Evolutionary conservation across 2,797 vertebrate species (phyloP).

Genomic region (Anolis apletophallus): DNA sequence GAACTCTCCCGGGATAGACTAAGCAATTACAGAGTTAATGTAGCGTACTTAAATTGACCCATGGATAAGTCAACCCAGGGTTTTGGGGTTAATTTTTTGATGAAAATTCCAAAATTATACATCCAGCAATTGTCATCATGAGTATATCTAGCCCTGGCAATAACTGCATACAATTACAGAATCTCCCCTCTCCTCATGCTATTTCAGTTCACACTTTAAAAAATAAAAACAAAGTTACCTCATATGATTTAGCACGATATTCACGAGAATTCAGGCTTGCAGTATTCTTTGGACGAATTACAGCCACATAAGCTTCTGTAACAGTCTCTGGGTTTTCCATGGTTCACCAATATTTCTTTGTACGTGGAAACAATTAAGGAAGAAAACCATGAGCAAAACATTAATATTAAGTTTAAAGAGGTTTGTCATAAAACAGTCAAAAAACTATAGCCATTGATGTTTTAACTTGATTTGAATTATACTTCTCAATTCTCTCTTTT

Average conservation of each 20-base stretch:
- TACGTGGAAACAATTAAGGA: conserved; percentile 58
- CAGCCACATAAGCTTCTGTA: conserved; percentile 93
- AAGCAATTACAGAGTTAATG: no score
- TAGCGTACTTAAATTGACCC: no score
- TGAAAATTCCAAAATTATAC: no score
- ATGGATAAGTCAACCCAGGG: no score
- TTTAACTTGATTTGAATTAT: background rate
- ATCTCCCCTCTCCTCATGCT: background rate
- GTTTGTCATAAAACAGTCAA: no score
- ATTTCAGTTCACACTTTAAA: background rate
- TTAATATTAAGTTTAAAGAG: conserved; percentile 40
- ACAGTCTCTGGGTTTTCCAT: conserved; percentile 94
- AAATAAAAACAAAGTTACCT: conserved; percentile 81
- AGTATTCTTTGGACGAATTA: conserved; percentile 95
- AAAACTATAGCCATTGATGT: background rate
- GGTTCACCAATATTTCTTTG: conserved; percentile 55
- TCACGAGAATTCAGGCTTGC: conserved; percentile 96
- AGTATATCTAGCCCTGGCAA: background rate
- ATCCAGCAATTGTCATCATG: no score
- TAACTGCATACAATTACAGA: background rate
- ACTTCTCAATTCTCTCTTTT: background rate
- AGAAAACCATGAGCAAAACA: conserved; percentile 42
- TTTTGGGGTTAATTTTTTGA: no score
- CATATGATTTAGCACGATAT: conserved; percentile 95
- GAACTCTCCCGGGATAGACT: no score